Base-by-base conservation (phyloP, 2,797 vertebrate species). In the Cryptoprocta ferox region DNA sequence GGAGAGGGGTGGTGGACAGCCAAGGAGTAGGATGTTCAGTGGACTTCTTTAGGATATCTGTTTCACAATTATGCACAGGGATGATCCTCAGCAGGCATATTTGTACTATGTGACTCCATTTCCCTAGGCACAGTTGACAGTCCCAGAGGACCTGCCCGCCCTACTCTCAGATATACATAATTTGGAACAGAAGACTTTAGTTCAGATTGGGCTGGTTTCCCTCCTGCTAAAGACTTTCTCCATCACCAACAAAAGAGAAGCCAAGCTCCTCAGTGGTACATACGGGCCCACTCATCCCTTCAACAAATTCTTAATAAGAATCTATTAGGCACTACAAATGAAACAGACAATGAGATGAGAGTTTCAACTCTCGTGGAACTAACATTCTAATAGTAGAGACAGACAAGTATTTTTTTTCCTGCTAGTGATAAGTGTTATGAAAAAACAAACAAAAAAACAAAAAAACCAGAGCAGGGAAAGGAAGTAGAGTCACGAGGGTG, bases 171-270 rank as follows among this genome's bases (percentile, higher is more conserved):
- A 82, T 71, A 78, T 11, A 92, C 18, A 92, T 42, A 96, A 83
- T 83, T 94, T 83, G 78, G 50, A 94, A 94, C 1, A 94, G 21
- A 94, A 92, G 59, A 59, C 82, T 91, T 94, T 76, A 65, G 35
- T 91, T 88, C 24, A 37, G 61, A 91, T 18, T 87, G 50, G 61
- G 75, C 66, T 86, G 82, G 42, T 42, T 91, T 88, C 21, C 63
- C 5, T 48, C 42, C 24, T 42, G 24, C 50, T n/a, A 81, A 83
- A 24, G 45, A 12, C 39, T 3, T 63, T 71, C 26, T 56, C 21
- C 21, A 45, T 93, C 63, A 78, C n/a, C 68, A 78, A 30, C 35
- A 97, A 68, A 79, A 66, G 6, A 76, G 35, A 91, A 94, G 56
- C 21, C 59, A 94, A 83, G 19, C 30, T 94, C 30, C 7, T 24